Evolutionary conservation across 2,888 invertebrate genomes (phyloP), one percentile per base, ranked within the genome.

Genomic region (Anodontia alba): DNA sequence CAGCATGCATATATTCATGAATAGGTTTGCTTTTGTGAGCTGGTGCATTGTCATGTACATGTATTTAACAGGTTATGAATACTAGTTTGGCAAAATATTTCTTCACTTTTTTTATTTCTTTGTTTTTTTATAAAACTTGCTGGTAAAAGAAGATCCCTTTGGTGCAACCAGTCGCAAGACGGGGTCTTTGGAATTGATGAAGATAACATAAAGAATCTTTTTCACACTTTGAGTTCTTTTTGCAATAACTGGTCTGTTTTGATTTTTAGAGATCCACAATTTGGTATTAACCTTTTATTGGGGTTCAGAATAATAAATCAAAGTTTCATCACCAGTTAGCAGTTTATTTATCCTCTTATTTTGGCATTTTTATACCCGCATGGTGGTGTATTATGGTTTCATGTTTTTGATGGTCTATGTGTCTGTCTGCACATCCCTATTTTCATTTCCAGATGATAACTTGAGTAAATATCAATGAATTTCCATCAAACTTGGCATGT

Each of bases 241-340:
- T 36, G 36, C 33, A 8, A 67, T 38, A 23, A 43, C 23, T 26
- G 70, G 70, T 43, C 70, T 38, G 10, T 26, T 10, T 26, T 43
- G 46, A 7, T n/a, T 70, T 49, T 70, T 43, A 15, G 20, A 8
- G 49, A 36, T 15, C 69, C 69, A 68, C 69, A 33, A 20, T 68
- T 42, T 68, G 26, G 31, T 68, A n/a, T 68, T n/a, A 5, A 68
- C 69, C n/a, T 23, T 15, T 42, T 38, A 10, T 23, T 68, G 69
- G 12, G 69, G 69, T 36, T 68, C 69, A 36, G 23, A 68, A 31
- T n/a, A 31, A 42, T 70, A 70, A 2, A 43, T 43, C 70, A 1
- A 43, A 20, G 43, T 43, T 31, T 70, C 46, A 70, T 70, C 70
- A 46, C 70, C 70, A n/a, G 46, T 43, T n/a, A 17, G 10, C 8